Conservation (phyloP, 2,797 vertebrate genomes). For the Menidia menidia region DNA sequence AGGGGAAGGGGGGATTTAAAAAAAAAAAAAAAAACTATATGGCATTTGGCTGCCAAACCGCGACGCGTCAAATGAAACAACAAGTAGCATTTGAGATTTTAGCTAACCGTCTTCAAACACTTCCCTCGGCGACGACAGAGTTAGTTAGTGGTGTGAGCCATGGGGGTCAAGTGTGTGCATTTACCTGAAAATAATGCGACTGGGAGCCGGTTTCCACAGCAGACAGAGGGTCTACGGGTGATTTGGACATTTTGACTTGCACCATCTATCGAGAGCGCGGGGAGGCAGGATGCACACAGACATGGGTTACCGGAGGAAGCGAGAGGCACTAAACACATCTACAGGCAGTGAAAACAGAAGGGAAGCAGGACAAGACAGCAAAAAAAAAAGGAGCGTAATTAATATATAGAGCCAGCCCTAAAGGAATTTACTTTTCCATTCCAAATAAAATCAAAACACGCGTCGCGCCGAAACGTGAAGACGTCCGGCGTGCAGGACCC, state of each 20-base stretch:
- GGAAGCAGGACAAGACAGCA: slow-evolving; percentile 30
- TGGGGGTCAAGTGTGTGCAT: slow-evolving; percentile 22
- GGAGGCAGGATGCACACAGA: slow-evolving; percentile 72
- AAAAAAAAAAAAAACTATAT: slow-evolving; percentile 48
- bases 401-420: slow-evolving; percentile 4
- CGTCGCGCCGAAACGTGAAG: neutral
- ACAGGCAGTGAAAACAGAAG: slow-evolving; percentile 49
- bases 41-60: slow-evolving; percentile 48
- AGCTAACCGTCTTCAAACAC: slow-evolving; percentile 19
- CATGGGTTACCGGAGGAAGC: slow-evolving; percentile 74
- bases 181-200: slow-evolving; percentile 87
- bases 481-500: slow-evolving; percentile 18
- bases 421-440: neutral
- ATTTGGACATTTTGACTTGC: slow-evolving; percentile 88
- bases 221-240: slow-evolving; percentile 84
- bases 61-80: slow-evolving; percentile 69
- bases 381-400: neutral
- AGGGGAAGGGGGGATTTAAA: neutral
- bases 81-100: slow-evolving; percentile 66
- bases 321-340: slow-evolving; percentile 67
- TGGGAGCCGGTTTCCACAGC: slow-evolving; percentile 82
- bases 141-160: neutral
- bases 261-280: slow-evolving; percentile 84
- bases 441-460: slow-evolving; percentile 1
- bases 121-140: neutral